Evolutionary conservation across 2,888 invertebrate species (phyloP), one percentile per base, ranked within the genome.

Genomic region (Tetragonisca angustula): DNA sequence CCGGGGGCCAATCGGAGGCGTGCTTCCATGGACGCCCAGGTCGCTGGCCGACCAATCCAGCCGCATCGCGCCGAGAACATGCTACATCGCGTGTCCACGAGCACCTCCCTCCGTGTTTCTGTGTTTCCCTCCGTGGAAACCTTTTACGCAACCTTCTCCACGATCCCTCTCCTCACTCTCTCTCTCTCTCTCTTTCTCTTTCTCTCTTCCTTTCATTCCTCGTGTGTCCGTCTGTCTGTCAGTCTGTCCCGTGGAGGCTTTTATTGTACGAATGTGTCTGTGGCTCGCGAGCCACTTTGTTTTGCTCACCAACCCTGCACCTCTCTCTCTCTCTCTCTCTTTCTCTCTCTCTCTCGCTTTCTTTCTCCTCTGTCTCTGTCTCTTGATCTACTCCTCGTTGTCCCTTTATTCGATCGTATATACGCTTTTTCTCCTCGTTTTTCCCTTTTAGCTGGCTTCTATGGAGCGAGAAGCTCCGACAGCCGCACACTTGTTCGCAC

Each of bases 11-110:
- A 94, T 94, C 90, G 91, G 90, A 92, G 91, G 89, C 91, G 89
- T 89, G 91, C 92, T 91, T 88, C 90, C 90, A 93, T 89, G 91
- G 94, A 94, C 94, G 94, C 93, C 94, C 94, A 86, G 88, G 88
- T 84, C 77, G 73, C 75, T 85, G 84, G 80, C 72, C 86, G 82
- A 87, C 94, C 94, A 94, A 94, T 94, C 91, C 88, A 80, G 79
- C 86, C 61, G 77, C 88, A 72, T 85, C 84, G 89, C 79, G 88
- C 87, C 86, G 86, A 82, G 88, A 92, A 93, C 93, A 94, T 92
- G 93, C 93, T 91, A 93, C 93, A 93, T 94, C 93, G 94, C 94
- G 94, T 94, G 94, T 92, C 93, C 92, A 87, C 91, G 92, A 92
- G 94, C 92, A 91, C 94, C 94, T 94, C 94, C 94, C 93, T 92